Conservation (phyloP, 2,888 invertebrate genomes). For the Hemithea aestivaria region DNA sequence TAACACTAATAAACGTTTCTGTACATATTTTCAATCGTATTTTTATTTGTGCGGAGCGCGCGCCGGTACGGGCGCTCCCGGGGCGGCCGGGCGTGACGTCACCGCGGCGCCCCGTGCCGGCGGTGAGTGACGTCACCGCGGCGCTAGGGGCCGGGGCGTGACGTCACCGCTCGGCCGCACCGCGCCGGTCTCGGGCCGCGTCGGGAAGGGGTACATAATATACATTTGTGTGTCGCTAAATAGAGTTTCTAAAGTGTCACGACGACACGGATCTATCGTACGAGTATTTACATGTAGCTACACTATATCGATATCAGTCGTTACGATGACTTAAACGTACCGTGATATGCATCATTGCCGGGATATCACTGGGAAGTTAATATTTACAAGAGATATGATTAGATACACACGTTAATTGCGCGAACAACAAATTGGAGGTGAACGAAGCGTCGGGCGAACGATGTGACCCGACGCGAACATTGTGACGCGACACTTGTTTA, state of each 20-base stretch:
- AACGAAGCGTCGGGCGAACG: too few species aligned
- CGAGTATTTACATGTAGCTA: constrained; percentile 26
- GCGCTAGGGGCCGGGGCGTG: too few species aligned
- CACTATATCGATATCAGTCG: constrained; percentile 54
- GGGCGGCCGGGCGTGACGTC: too few species aligned
- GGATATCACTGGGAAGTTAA: constrained; percentile 58
- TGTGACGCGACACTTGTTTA: constrained; percentile 5
- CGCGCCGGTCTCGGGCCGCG: too few species aligned
- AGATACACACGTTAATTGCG: constrained; percentile 33
- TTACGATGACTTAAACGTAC: constrained; percentile 45
- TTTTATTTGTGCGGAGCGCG: constrained; percentile 58
- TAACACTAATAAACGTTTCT: constrained; percentile 68
- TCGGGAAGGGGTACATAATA: constrained; percentile 42
- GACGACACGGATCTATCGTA: constrained; percentile 22
- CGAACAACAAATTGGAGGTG: constrained; percentile 33
- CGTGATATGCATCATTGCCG: constrained; percentile 77
- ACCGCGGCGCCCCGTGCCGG: too few species aligned
- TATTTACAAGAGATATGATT: constrained; percentile 57
- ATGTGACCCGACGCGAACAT: too few species aligned
- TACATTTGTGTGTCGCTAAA: constrained; percentile 48
- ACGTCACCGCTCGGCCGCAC: too few species aligned
- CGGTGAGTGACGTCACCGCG: too few species aligned
- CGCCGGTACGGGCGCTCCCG: not conserved
- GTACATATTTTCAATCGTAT: constrained; percentile 75
- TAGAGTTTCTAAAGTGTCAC: constrained; percentile 47